These are phyloP conservation scores for Pseudopodoces humilis DNA, from an alignment of 2,113 vertebrate genomes.

Conservation along the genomic window DNA sequence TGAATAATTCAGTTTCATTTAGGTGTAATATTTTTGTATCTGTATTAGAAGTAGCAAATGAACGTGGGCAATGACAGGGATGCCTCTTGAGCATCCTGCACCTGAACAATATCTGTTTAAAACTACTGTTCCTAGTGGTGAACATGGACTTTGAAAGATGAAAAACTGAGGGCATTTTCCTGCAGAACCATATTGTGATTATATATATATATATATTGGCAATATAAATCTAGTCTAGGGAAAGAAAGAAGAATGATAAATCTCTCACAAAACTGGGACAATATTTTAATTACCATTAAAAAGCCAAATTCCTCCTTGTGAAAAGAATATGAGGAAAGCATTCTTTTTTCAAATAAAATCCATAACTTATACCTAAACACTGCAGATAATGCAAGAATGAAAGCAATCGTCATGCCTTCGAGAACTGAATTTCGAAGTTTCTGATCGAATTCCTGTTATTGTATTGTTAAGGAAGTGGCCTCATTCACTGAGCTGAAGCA, in stretches of 20 bases:
- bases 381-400: neutral
- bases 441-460: conserved; percentile 57
- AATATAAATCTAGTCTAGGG: neutral
- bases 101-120: neutral
- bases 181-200: neutral
- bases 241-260: neutral
- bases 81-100: neutral
- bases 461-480: conserved; percentile 49
- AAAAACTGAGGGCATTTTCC: neutral
- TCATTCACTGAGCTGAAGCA: neutral
- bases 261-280: neutral
- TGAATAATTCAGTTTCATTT: neutral
- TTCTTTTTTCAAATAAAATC: neutral
- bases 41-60: neutral
- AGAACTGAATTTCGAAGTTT: conserved; percentile 23
- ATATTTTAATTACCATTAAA: neutral
- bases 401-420: neutral
- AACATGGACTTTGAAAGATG: neutral
- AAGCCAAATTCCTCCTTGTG: neutral
- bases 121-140: neutral
- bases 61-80: neutral
- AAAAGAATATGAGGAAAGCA: neutral
- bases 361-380: neutral
- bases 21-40: neutral
- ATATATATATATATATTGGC: no score